Evolutionary conservation across 2,113 vertebrate genomes (phyloP).

Genomic region (Pangasianodon gigas): DNA sequence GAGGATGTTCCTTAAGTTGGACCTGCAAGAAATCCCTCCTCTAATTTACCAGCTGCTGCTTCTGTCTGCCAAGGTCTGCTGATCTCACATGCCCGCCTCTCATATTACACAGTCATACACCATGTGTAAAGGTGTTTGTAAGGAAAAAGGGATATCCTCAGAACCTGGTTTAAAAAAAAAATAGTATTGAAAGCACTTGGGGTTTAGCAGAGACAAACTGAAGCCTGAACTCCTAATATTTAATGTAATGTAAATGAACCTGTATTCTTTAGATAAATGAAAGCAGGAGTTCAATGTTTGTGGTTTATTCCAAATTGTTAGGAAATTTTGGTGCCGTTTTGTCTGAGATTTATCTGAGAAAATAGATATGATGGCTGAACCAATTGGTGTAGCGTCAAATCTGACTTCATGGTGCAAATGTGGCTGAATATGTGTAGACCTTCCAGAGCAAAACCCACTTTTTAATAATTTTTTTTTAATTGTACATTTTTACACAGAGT

Average conservation of each 20-base stretch:
- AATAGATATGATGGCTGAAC: neutral
- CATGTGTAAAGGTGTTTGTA: neutral
- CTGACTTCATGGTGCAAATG: neutral
- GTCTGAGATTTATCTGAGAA: neutral
- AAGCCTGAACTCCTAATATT: neutral
- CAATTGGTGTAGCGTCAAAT: neutral
- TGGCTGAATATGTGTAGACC: neutral
- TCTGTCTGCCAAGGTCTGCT: slow-evolving; percentile 86
- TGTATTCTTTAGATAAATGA: neutral
- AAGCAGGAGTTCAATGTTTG: neutral
- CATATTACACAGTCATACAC: neutral
- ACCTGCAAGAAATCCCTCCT: slow-evolving; percentile 93
- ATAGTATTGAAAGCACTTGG: neutral
- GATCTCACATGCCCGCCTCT: neutral
- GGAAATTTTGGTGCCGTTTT: neutral
- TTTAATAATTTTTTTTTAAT: neutral
- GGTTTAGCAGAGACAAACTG: neutral
- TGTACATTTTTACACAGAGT: neutral
- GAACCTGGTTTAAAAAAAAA: neutral
- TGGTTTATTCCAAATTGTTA: neutral
- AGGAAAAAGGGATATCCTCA: neutral
- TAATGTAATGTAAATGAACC: neutral
- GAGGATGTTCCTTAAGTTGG: slow-evolving; percentile 85
- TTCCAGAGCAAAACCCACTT: neutral
- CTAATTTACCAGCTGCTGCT: slow-evolving; percentile 93